A percentile compares a stretch with the other conserved stretches of the same genome.
Evolutionary conservation across 1,140 invertebrate species (phyloP).

Genomic region (Maniola jurtina): DNA sequence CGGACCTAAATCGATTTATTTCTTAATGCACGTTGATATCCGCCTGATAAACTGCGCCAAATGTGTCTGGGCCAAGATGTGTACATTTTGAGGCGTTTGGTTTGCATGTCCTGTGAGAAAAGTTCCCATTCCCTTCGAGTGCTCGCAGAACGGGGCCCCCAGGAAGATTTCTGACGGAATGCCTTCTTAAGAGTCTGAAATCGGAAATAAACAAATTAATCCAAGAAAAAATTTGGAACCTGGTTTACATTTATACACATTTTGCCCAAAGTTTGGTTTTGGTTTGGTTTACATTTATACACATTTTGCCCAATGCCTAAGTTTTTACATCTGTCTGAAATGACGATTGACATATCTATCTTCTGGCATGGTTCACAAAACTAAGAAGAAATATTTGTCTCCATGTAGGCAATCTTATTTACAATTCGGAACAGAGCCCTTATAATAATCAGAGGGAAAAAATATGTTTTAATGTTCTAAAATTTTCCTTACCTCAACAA

Average conservation of each 20-base stretch:
- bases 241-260: too few relatives aligned
- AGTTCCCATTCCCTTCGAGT: conserved; percentile 75
- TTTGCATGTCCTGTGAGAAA: conserved; percentile 69
- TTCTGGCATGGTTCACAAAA: too few relatives aligned
- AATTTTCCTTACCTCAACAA: conserved; percentile 24
- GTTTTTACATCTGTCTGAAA: too few relatives aligned
- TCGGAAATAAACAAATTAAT: conserved; percentile 6
- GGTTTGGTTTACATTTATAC: too few relatives aligned
- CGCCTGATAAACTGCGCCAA: conserved; percentile 40
- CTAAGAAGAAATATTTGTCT: too few relatives aligned
- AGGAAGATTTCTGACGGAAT: conserved; percentile 71
- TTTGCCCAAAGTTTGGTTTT: too few relatives aligned
- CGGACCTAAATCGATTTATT: background rate
- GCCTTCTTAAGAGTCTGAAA: conserved; percentile 74
- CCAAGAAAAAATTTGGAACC: background rate
- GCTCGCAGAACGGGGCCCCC: conserved; percentile 81
- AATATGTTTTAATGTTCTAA: background rate
- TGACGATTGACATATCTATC: too few relatives aligned
- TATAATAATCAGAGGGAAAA: too few relatives aligned
- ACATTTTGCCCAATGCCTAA: too few relatives aligned
- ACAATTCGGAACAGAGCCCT: too few relatives aligned
- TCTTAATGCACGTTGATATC: conserved; percentile 23
- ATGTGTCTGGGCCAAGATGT: conserved; percentile 35
- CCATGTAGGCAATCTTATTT: too few relatives aligned
- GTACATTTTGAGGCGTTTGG: conserved; percentile 18